Conservation (phyloP, 1,140 invertebrate genomes). For the Trichogramma pretiosum region DNA sequence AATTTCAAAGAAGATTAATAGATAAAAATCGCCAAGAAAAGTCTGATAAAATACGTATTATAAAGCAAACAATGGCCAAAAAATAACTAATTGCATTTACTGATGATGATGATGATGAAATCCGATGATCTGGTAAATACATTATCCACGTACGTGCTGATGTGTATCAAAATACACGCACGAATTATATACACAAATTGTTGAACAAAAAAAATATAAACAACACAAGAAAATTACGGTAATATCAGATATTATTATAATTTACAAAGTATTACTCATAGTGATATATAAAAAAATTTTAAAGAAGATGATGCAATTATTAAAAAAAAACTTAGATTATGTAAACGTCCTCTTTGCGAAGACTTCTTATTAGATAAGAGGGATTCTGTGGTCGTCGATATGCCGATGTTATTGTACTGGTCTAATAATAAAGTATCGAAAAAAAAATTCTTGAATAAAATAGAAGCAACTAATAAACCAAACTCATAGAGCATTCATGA, state of each 20-base stretch:
- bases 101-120: too few relatives aligned
- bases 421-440: not conserved
- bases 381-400: conserved; percentile 1
- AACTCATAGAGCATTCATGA: too few relatives aligned
- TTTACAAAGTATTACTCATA: too few relatives aligned
- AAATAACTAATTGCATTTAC: too few relatives aligned
- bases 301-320: too few relatives aligned
- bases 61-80: conserved; percentile 3
- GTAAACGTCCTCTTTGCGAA: not conserved
- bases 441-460: not conserved
- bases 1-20: too few relatives aligned
- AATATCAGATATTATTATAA: too few relatives aligned
- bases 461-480: too few relatives aligned
- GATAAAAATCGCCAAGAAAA: conserved; percentile 14
- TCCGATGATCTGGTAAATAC: not conserved
- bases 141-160: not conserved
- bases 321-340: not conserved
- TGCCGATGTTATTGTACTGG: conserved; percentile 12
- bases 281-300: too few relatives aligned
- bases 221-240: conserved; percentile 1
- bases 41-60: conserved; percentile 8
- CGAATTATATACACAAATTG: not conserved
- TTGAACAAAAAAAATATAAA: not conserved
- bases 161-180: not conserved
- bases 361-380: conserved; percentile 1